A percentile compares a stretch with the other conserved stretches of the same genome.
phyloP scores from a whole-genome alignment of 2,888 invertebrate genomes.

The Barypeithes pellucidus region DNA sequence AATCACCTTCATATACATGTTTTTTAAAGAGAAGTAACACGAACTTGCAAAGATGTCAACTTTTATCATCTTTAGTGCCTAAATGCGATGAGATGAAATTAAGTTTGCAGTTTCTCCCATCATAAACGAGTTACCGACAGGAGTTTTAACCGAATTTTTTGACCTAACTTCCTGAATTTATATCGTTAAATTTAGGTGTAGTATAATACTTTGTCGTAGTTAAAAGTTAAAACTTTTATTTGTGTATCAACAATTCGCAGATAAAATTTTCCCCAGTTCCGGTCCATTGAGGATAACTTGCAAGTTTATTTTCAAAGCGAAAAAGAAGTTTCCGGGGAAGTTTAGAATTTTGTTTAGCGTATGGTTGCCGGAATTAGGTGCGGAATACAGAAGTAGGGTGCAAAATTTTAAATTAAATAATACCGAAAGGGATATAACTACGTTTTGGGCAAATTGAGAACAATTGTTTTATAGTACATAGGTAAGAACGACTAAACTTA shows the following conservation, averaged over 20 bases:
- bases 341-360: conserved; percentile 49
- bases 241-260: conserved; percentile 55
- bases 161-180: conserved; percentile 48
- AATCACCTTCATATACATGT: no score
- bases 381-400: conserved; percentile 37
- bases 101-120: conserved; percentile 30
- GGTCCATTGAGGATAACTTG: conserved; percentile 37
- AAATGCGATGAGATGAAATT: conserved; percentile 42
- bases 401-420: conserved; percentile 26
- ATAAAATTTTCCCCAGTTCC: conserved; percentile 47
- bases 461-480: not conserved
- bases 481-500: not conserved
- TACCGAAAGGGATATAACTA: conserved; percentile 17
- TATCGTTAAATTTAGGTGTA: conserved; percentile 50
- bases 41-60: not conserved
- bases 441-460: conserved; percentile 2
- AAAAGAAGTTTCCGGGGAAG: conserved; percentile 25
- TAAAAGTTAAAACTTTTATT: conserved; percentile 52
- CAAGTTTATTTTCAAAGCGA: conserved; percentile 45
- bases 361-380: conserved; percentile 35
- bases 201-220: conserved; percentile 50
- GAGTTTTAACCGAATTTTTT: conserved; percentile 38
- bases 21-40: not conserved
- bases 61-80: conserved; percentile 24
- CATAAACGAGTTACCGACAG: conserved; percentile 31